Evolutionary conservation across 2,113 vertebrate species (phyloP).

Genomic region (Fulica atra): DNA sequence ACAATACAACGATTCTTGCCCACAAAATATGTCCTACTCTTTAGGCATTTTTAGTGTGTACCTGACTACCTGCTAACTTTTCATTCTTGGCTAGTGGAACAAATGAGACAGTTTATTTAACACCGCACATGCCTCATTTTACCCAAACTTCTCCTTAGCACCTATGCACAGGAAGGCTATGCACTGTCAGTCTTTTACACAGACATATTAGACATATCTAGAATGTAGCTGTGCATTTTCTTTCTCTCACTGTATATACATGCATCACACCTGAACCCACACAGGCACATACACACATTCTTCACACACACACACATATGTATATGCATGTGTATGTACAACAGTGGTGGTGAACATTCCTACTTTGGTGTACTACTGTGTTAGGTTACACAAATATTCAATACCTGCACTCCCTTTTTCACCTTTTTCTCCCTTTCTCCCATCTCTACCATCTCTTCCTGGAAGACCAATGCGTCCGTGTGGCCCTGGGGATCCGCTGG

Average conservation of each 20-base stretch:
- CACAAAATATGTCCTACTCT: background rate
- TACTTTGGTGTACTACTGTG: background rate
- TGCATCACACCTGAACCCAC: background rate
- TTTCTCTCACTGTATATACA: background rate
- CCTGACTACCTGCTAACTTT: background rate
- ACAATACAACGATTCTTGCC: background rate
- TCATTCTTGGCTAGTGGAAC: background rate
- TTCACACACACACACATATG: background rate
- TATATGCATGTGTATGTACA: background rate
- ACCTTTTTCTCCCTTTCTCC: slow-evolving; percentile 93
- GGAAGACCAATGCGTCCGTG: slow-evolving; percentile 91
- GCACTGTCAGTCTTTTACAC: background rate
- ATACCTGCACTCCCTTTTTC: slow-evolving; percentile 93
- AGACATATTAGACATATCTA: background rate
- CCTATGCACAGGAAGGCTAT: background rate
- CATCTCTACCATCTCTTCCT: slow-evolving; percentile 96
- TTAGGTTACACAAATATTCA: slow-evolving; percentile 17
- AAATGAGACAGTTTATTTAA: background rate
- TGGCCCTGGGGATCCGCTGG: slow-evolving; percentile 81
- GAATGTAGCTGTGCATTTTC: background rate
- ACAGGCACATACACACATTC: background rate
- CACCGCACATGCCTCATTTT: background rate
- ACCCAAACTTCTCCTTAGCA: background rate
- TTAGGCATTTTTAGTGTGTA: background rate
- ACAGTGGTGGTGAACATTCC: background rate